Evolutionary conservation across 2,797 vertebrate species (phyloP).

Genomic region (Vespertilio murinus): DNA sequence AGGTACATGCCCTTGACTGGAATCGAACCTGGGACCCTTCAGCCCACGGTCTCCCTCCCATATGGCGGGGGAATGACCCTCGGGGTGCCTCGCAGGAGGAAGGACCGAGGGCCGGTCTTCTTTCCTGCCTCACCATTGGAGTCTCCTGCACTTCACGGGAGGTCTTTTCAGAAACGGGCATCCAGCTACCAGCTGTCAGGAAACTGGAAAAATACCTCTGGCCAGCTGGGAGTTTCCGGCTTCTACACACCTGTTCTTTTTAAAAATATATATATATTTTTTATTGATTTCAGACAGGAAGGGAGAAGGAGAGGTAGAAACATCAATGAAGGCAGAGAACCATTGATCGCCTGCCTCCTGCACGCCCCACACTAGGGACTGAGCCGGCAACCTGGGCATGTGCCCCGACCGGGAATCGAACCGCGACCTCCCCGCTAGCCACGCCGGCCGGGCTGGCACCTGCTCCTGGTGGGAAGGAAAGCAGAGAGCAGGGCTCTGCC

Average conservation of each 20-base stretch:
- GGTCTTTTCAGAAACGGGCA: neutral
- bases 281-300: too few species aligned
- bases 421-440: too few species aligned
- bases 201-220: neutral
- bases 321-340: too few species aligned
- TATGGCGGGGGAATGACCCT: neutral
- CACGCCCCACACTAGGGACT: too few species aligned
- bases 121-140: neutral
- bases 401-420: too few species aligned
- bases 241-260: too few species aligned
- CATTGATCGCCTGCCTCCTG: too few species aligned
- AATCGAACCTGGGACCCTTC: too few species aligned
- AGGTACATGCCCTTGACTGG: too few species aligned
- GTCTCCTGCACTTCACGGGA: neutral
- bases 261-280: too few species aligned
- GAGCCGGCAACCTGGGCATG: too few species aligned
- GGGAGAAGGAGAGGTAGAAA: too few species aligned
- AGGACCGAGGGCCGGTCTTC: neutral
- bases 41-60: neutral
- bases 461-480: neutral
- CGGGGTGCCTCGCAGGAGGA: neutral
- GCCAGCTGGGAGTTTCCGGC: neutral
- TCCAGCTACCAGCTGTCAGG: neutral
- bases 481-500: neutral
- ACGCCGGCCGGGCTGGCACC: neutral